Evolutionary conservation across 2,113 vertebrate genomes (phyloP).

Genomic region (Xerus inauris): DNA sequence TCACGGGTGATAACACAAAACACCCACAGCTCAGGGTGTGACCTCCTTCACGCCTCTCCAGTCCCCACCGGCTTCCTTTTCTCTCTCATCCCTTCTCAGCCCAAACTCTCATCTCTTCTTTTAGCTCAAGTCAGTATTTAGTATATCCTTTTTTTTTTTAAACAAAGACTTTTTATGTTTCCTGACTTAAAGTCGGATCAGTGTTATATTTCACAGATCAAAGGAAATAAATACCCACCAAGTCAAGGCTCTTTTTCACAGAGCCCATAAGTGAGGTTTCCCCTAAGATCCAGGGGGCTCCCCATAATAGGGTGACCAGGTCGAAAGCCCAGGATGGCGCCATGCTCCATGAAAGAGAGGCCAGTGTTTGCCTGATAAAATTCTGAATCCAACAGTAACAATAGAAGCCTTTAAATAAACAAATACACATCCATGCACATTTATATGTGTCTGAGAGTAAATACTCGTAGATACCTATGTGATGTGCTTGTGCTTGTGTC

Average conservation of each 20-base stretch:
- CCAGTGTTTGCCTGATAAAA: not conserved
- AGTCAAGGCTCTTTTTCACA: constrained; percentile 4
- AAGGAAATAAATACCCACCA: constrained; percentile 32
- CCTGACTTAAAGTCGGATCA: not conserved
- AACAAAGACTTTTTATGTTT: not conserved
- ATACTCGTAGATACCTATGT: no score
- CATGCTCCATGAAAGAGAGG: not conserved
- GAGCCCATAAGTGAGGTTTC: not conserved
- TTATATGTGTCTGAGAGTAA: no score
- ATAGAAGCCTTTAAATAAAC: not conserved
- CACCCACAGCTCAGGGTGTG: not conserved
- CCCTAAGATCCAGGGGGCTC: not conserved
- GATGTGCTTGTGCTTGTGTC: not conserved
- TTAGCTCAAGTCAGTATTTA: not conserved
- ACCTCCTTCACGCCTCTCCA: not conserved
- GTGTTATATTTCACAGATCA: constrained; percentile 44
- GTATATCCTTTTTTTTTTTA: not conserved
- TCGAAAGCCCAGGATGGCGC: not conserved
- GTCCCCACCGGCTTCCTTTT: not conserved
- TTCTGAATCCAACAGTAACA: not conserved
- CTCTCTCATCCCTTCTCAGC: not conserved
- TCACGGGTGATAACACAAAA: not conserved
- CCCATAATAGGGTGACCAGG: no score
- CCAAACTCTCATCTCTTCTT: not conserved
- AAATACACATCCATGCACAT: not conserved